Evolutionary conservation across 2,113 vertebrate genomes (phyloP).

Genomic region (Oxyruncus cristatus): DNA sequence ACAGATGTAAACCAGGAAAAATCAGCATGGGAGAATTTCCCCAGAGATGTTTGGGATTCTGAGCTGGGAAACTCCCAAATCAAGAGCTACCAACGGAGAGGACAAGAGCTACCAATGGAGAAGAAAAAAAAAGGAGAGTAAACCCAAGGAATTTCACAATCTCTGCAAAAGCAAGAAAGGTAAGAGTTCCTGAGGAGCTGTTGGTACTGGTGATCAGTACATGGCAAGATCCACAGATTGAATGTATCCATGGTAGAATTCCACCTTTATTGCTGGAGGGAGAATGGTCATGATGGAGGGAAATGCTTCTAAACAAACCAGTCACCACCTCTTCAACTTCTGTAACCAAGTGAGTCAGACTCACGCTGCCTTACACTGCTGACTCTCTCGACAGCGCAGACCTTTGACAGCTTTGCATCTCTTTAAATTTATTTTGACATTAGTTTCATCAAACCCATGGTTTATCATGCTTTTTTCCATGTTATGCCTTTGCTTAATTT

Average conservation of each 20-base stretch:
- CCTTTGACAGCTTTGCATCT: not conserved
- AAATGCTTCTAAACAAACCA: not conserved
- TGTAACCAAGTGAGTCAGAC: not conserved
- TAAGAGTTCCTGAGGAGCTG: not conserved
- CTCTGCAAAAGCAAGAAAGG: not conserved
- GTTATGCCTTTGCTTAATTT: not conserved
- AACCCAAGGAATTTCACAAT: not conserved
- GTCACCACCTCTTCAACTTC: not conserved
- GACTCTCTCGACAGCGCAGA: not conserved
- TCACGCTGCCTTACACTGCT: not conserved
- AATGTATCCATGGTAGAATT: too few relatives aligned
- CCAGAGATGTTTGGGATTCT: not conserved
- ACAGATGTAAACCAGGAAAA: not conserved
- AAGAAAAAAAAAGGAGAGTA: not conserved
- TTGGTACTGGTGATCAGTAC: not conserved
- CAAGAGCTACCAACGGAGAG: not conserved
- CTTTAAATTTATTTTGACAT: not conserved
- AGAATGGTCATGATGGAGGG: not conserved
- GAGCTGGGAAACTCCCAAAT: not conserved
- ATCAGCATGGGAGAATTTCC: not conserved
- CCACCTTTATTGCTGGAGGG: not conserved
- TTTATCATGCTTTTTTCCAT: not conserved
- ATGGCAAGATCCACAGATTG: not conserved
- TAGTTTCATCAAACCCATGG: not conserved
- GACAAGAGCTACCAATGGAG: not conserved